Evolutionary conservation across 2,113 vertebrate species (phyloP).

Genomic region (Catagonus wagneri): DNA sequence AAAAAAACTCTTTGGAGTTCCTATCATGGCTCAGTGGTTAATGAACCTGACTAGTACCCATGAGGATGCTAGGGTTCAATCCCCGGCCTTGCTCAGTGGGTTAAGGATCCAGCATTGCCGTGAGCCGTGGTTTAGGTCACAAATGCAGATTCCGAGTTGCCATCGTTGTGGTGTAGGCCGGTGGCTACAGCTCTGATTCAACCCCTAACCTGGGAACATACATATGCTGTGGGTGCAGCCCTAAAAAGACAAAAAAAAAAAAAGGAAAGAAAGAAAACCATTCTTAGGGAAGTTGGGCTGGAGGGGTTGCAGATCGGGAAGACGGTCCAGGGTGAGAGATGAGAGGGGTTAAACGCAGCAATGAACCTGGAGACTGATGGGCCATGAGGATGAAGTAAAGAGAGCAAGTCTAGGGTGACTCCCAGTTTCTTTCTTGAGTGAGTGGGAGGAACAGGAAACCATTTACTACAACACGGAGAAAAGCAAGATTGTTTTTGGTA

Average conservation of each 20-base stretch:
- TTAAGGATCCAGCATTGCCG: too few species aligned
- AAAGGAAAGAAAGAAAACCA: not conserved
- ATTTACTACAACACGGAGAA: not conserved
- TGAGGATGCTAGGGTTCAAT: too few species aligned
- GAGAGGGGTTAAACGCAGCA: not conserved
- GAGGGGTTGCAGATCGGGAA: not conserved
- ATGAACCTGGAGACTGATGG: not conserved
- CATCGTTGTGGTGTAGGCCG: too few species aligned
- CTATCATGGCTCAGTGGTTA: too few species aligned
- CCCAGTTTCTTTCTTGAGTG: not conserved
- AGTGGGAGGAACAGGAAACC: not conserved
- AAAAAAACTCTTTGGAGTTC: not conserved
- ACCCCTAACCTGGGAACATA: too few species aligned
- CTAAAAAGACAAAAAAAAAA: too few species aligned
- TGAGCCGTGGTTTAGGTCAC: too few species aligned
- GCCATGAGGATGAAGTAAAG: not conserved
- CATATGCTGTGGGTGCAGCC: too few species aligned
- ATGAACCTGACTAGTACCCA: too few species aligned
- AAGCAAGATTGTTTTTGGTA: not conserved
- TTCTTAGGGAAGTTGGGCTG: fast-evolving
- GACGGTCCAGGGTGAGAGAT: not conserved
- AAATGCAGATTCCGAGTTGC: too few species aligned
- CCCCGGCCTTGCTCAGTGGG: too few species aligned
- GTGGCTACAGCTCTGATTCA: too few species aligned
- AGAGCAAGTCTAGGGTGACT: not conserved